Percentiles rank a stretch among this genome's conserved stretches.
These are phyloP conservation scores for Carpatolechia fugitivella DNA, from an alignment of 2,888 invertebrate genomes.

Conservation along the genomic window DNA sequence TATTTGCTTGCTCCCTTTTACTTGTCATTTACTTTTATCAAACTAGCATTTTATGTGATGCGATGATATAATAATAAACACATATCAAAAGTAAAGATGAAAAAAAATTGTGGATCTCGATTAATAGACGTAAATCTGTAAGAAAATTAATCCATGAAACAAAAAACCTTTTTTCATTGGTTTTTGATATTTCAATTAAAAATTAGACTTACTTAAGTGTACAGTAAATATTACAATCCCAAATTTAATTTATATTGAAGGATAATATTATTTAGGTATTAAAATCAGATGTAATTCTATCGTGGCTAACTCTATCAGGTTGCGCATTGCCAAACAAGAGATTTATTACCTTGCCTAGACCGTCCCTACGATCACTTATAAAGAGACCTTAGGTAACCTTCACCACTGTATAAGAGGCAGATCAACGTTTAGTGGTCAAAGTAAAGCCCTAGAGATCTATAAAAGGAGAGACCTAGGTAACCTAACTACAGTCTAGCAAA, in stretches of 20 bases:
- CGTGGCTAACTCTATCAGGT: constrained; percentile 25
- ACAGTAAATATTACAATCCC: too few relatives aligned
- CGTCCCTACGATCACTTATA: constrained; percentile 21
- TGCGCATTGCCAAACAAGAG: constrained; percentile 59
- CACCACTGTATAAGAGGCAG: neutral
- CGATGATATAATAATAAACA: too few relatives aligned
- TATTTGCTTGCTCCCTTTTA: too few relatives aligned
- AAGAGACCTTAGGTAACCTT: neutral
- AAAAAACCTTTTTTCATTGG: too few relatives aligned
- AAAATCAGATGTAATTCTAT: constrained; percentile 1
- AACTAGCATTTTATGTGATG: too few relatives aligned
- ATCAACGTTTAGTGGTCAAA: neutral
- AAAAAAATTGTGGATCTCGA: too few relatives aligned
- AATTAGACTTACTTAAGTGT: too few relatives aligned
- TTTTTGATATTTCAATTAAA: too few relatives aligned
- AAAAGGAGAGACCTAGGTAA: constrained; percentile 58
- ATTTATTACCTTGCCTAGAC: constrained; percentile 62
- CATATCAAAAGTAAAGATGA: too few relatives aligned
- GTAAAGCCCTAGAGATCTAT: constrained; percentile 42
- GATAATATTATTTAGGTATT: neutral
- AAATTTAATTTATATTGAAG: neutral
- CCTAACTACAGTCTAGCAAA: constrained; percentile 42
- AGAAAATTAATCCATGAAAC: too few relatives aligned
- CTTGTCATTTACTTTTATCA: too few relatives aligned
- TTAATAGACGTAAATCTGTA: too few relatives aligned